These are phyloP conservation scores for Ctenoplectra terminalis DNA, from an alignment of 1,140 invertebrate species.

Conservation along the genomic window DNA sequence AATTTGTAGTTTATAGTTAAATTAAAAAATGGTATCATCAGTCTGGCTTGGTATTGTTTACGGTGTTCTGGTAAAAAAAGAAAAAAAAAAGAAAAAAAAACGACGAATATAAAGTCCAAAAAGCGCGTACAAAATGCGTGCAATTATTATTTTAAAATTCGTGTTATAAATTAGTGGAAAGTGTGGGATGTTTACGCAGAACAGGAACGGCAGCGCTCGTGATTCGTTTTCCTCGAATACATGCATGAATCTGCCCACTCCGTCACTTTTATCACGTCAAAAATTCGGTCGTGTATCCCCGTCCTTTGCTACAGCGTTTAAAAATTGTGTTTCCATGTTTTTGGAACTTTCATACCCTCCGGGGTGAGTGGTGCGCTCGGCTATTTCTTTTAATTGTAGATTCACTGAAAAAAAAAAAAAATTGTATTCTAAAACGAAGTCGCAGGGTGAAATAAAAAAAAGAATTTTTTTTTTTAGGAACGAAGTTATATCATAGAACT, in stretches of 20 bases:
- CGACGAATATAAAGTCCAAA: background rate
- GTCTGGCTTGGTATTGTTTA: no score
- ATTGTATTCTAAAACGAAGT: background rate
- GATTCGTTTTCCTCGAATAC: constrained; percentile 12
- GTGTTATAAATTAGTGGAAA: constrained; percentile 13
- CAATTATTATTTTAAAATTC: constrained; percentile 19
- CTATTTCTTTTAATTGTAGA: background rate
- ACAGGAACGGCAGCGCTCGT: constrained; percentile 2
- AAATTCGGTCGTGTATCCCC: background rate
- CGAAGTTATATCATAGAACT: background rate
- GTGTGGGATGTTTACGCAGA: background rate
- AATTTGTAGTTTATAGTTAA: background rate
- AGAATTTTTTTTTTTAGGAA: no score
- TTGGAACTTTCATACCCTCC: background rate
- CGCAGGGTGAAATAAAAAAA: background rate
- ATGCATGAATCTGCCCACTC: background rate
- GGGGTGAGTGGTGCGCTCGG: no score
- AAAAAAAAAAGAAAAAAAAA: no score
- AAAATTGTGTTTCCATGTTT: background rate
- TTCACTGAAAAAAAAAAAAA: background rate
- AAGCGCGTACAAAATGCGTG: background rate
- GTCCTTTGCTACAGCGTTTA: no score
- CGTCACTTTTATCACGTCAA: constrained; percentile 36
- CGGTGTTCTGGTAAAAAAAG: no score
- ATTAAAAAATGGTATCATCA: background rate